Conservation (phyloP, 1,140 invertebrate genomes). For the Kradibia gibbosae region DNA sequence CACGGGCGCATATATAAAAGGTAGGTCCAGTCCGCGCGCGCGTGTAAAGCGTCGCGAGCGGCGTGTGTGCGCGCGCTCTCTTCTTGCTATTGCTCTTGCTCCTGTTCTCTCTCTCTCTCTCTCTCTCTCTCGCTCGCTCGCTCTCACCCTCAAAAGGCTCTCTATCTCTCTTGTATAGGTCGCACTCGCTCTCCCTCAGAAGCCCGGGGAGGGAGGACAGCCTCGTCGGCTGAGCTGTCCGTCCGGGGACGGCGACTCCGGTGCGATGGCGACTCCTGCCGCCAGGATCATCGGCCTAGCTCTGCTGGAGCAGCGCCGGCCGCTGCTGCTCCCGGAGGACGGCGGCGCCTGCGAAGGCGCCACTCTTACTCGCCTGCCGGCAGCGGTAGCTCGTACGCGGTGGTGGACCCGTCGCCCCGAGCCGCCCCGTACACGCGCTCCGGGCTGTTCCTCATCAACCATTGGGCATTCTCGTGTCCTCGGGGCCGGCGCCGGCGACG, state of each 20-base stretch:
- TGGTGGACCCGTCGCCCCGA: slow-evolving; percentile 62
- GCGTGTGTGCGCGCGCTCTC: neutral
- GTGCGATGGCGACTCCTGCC: slow-evolving; percentile 21
- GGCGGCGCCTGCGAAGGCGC: slow-evolving; percentile 15
- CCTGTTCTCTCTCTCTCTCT: neutral
- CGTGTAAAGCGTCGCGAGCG: neutral
- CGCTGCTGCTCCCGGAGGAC: slow-evolving; percentile 11
- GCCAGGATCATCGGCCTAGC: slow-evolving; percentile 27
- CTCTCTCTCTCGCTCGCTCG: neutral
- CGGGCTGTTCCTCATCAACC: slow-evolving; percentile 65
- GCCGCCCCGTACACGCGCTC: slow-evolving; percentile 65
- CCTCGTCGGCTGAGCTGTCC: slow-evolving; percentile 2
- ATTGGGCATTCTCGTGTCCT: slow-evolving; percentile 68
- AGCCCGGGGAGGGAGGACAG: neutral
- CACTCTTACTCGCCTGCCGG: slow-evolving; percentile 21
- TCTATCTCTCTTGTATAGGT: too few species aligned
- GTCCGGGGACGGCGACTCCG: slow-evolving; percentile 37
- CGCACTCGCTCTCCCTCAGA: neutral
- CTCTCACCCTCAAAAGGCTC: neutral
- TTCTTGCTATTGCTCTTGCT: too few species aligned
- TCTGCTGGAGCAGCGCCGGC: slow-evolving; percentile 7
- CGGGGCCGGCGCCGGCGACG: slow-evolving; percentile 35
- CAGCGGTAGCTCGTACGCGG: slow-evolving; percentile 47
- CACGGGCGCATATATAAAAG: neutral
- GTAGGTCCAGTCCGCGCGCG: neutral